Base-by-base conservation (phyloP, 1,140 invertebrate genomes). In the Maniola jurtina region DNA sequence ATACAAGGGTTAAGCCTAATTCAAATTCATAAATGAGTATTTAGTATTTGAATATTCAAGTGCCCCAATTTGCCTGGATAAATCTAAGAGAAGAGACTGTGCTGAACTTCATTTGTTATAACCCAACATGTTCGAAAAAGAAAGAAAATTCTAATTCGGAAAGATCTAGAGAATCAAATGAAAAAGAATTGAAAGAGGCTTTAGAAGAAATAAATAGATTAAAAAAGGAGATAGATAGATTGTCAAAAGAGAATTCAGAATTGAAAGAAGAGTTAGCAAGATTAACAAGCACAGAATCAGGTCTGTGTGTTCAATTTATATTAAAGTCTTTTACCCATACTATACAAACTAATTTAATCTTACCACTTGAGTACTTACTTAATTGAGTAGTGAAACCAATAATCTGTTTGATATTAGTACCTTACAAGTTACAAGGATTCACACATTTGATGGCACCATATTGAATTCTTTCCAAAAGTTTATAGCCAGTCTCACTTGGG, bases 201-300 rank as follows among this genome's bases (percentile, higher is more conserved):
- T 16, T 56, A 35, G 57, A 74, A 40, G 83, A 87, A 54, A 76
- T 79, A 55, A 56, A 76, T 16, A 66, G 14, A 54, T 66, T 84
- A 55, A 81, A 74, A 75, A 66, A 60, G 34, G 73, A 81, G 68
- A 74, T 87, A 48, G 66, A 77, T 13, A 73, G 73, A 50, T 80
- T 90, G 47, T 83, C 84, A 60, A 80, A 75, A 13, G 93, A 94
- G 50, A 92, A 93, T 70, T 88, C 91, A 72, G 90, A 90, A 14
- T 76, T 88, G 68, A 81, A 65, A 61, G 66, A 68, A 67, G 72
- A 82, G 64, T 77, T 88, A 67, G 67, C 67, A 70, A 77, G 67
- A 75, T 33, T 80, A 38, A 79, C 68, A 72, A 36, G 66, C 42
- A 63, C 60, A 42, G 64, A 72, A 33, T 45, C 68, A 79, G 77